Percentiles rank a stretch among this genome's conserved stretches.
These are phyloP conservation scores for Eretmocerus hayati DNA, from an alignment of 2,888 invertebrate species.

Conservation along the genomic window DNA sequence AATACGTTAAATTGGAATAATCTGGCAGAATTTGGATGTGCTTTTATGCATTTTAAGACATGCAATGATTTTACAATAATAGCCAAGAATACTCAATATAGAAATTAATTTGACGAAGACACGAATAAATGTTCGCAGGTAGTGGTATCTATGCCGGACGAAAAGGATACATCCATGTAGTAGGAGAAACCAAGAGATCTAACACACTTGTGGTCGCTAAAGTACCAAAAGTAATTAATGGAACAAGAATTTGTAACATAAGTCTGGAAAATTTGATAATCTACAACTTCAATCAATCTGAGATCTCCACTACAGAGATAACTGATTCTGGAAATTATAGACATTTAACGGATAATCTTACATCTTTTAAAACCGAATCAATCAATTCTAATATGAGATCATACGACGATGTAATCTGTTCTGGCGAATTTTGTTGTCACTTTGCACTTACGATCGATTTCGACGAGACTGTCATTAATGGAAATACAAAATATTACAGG, in stretches of 20 bases:
- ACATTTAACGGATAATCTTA: slow-evolving; percentile 13
- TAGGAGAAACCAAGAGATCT: background rate
- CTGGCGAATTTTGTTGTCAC: slow-evolving; percentile 29
- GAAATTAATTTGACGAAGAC: too few species aligned
- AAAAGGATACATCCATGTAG: slow-evolving; percentile 4
- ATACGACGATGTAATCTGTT: slow-evolving; percentile 24
- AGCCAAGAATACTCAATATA: too few species aligned
- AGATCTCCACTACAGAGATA: slow-evolving; percentile 5
- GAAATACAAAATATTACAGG: slow-evolving; percentile 26
- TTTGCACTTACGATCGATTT: slow-evolving; percentile 24
- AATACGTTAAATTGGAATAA: too few species aligned
- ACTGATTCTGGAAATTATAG: background rate
- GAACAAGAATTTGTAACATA: slow-evolving; percentile 6
- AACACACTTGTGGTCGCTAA: slow-evolving; percentile 22
- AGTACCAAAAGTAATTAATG: slow-evolving; percentile 21
- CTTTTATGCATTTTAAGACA: too few species aligned
- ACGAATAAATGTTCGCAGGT: too few species aligned
- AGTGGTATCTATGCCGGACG: slow-evolving; percentile 39
- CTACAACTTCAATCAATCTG: background rate
- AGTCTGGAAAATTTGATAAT: background rate
- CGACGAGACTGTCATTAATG: slow-evolving; percentile 8
- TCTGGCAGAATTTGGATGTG: too few species aligned
- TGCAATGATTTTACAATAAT: too few species aligned
- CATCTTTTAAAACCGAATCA: slow-evolving; percentile 24
- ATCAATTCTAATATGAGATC: slow-evolving; percentile 19